Base-by-base conservation (phyloP, 2,888 invertebrate species). In the Scaptomyza polygonia region DNA sequence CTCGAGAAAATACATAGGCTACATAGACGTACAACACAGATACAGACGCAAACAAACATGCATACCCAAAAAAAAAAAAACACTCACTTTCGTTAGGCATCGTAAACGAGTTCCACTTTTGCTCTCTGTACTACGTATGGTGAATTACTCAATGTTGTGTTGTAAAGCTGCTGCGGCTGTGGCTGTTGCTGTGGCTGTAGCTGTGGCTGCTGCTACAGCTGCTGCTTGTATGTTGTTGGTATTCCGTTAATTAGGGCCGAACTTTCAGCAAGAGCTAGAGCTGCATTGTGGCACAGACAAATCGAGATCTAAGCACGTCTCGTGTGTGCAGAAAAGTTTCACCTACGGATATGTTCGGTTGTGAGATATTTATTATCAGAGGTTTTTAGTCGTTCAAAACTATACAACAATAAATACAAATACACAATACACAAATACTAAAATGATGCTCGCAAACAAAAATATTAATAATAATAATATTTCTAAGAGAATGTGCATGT, bases 71-170 rank as follows among this genome's bases (percentile, higher is more conserved):
- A 62, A 66, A 66, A 39, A 62, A 62, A 66, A 64, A 77, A 87
- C 87, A 84, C 85, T 87, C 79, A 82, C 87, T 84, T 85, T 85
- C 71, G 72, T 78, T 67, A 62, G 68, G 62, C 61, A 49, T 27
- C 63, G 55, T 58, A 84, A 86, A 86, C 86, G 67, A 73, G 85
- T 83, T 85, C 67, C 79, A 79, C 79, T 73, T 65, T 72, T 67
- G 70, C 79, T 85, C 82, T 81, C 77, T 11, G 48, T n/a, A 25
- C 21, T 5, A 14, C 25, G 57, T 62, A 62, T 78, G 80, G 80
- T 80, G 85, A 75, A 58, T 75, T 73, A n/a, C 49, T 65, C 47
- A 36, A 61, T 52, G 56, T 72, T 52, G 56, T 72, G 82, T 81
- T 83, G 79, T 83, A 83, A 77, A 83, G 80, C 72, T 69, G 63